These are phyloP conservation scores for Hecatera dysodea DNA, from an alignment of 2,888 invertebrate species.

Conservation along the genomic window DNA sequence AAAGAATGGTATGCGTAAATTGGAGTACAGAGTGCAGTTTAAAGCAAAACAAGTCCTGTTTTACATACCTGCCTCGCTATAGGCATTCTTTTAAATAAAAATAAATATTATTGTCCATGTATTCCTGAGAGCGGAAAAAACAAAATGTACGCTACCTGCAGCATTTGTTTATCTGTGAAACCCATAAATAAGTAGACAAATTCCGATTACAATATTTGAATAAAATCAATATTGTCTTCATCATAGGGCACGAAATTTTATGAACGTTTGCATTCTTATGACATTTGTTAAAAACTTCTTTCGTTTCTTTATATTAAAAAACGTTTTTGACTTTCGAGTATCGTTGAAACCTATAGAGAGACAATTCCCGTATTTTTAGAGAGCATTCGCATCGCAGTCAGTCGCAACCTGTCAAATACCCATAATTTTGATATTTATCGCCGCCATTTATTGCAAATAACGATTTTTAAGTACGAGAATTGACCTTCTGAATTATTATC, in stretches of 20 bases:
- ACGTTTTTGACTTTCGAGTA: too few species aligned
- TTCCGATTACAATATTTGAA: not conserved
- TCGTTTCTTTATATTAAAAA: too few species aligned
- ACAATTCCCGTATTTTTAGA: too few species aligned
- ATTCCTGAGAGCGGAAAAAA: not conserved
- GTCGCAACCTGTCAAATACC: too few species aligned
- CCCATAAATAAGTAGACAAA: not conserved
- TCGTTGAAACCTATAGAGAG: too few species aligned
- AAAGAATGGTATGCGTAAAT: conserved; percentile 52
- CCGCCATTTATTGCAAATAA: too few species aligned
- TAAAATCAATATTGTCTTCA: not conserved
- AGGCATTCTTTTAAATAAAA: conserved; percentile 33
- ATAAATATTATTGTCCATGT: not conserved
- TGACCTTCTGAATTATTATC: too few species aligned
- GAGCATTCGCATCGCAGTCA: too few species aligned
- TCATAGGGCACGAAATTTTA: not conserved
- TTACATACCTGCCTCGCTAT: conserved; percentile 33
- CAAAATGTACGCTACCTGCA: not conserved
- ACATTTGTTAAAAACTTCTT: too few species aligned
- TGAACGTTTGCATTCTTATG: too few species aligned
- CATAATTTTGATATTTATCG: too few species aligned
- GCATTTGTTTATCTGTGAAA: conserved; percentile 4
- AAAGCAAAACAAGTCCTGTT: conserved; percentile 28
- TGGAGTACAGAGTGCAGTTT: conserved; percentile 34
- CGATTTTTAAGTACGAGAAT: too few species aligned